Conservation (phyloP, 1,140 invertebrate genomes). For the Tetramorium simillimum region DNA sequence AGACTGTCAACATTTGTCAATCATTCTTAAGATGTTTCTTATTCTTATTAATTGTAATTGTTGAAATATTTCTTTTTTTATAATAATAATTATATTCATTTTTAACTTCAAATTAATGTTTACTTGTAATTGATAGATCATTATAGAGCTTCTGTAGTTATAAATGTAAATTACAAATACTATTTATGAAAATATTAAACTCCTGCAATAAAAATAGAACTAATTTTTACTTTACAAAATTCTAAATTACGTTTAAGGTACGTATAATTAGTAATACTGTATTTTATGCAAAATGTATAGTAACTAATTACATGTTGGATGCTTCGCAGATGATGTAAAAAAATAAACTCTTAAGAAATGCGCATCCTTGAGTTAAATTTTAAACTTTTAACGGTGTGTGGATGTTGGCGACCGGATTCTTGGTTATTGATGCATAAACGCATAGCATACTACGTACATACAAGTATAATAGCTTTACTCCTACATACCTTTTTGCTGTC, state of each 20-base stretch:
- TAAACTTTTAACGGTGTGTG: conserved; percentile 52
- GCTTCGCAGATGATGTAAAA: neutral
- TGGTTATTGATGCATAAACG: neutral
- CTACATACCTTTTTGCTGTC: conserved; percentile 49
- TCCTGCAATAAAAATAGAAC: neutral
- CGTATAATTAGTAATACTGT: neutral
- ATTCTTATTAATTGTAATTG: neutral
- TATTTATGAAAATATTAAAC: neutral
- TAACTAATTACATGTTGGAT: neutral
- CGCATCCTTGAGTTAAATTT: conserved; percentile 30
- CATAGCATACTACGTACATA: conserved; percentile 1
- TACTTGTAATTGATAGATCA: neutral
- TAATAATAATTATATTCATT: neutral
- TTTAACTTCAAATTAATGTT: neutral
- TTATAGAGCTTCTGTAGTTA: neutral
- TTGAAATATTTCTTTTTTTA: neutral
- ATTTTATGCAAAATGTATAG: neutral
- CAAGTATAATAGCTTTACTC: conserved; percentile 23
- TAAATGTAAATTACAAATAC: neutral
- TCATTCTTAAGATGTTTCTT: neutral
- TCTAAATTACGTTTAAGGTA: neutral
- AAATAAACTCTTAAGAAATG: conserved; percentile 31
- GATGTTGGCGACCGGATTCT: conserved; percentile 55
- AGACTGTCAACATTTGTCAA: neutral
- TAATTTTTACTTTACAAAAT: neutral